phyloP scores from a whole-genome alignment of 2,797 vertebrate genomes.

The Ceryle rudis region DNA sequence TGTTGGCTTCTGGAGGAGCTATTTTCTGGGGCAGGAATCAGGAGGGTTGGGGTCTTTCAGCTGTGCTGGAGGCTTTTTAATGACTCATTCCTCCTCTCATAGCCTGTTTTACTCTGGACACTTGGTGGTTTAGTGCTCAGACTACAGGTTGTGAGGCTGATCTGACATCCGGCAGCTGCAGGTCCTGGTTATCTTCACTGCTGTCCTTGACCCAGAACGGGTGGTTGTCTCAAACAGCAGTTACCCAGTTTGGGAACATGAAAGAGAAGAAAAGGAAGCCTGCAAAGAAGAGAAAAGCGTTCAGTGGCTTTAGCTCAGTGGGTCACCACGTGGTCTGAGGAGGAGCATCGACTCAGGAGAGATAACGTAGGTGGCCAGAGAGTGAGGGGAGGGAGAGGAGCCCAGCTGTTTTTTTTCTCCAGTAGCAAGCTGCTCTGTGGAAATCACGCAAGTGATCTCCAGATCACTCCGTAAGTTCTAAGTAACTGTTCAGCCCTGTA shows the following conservation, averaged over 20 bases:
- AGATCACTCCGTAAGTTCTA: not conserved
- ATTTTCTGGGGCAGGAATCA: not conserved
- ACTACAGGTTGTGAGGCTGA: not conserved
- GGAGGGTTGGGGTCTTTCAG: not conserved
- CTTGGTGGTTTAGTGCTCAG: not conserved
- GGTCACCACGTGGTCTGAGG: not conserved
- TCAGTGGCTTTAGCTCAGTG: not conserved
- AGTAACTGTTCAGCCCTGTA: not conserved
- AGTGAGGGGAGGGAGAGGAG: not conserved
- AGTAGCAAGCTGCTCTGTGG: not conserved
- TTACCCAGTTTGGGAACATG: not conserved
- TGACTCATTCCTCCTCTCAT: not conserved
- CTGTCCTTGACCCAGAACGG: not conserved
- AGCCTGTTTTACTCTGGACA: not conserved
- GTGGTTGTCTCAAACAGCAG: not conserved
- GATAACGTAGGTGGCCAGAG: not conserved
- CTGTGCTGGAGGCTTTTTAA: conserved; percentile 19
- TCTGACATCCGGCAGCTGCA: not conserved
- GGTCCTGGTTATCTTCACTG: not conserved
- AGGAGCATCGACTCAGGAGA: not conserved
- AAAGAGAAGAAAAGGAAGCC: not conserved
- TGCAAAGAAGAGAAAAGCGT: not conserved
- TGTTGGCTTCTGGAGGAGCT: conserved; percentile 9
- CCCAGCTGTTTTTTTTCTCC: not conserved
- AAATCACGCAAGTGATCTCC: not conserved